Evolutionary conservation across 1,140 invertebrate species (phyloP).

Genomic region (Rhyacophila brunnea): DNA sequence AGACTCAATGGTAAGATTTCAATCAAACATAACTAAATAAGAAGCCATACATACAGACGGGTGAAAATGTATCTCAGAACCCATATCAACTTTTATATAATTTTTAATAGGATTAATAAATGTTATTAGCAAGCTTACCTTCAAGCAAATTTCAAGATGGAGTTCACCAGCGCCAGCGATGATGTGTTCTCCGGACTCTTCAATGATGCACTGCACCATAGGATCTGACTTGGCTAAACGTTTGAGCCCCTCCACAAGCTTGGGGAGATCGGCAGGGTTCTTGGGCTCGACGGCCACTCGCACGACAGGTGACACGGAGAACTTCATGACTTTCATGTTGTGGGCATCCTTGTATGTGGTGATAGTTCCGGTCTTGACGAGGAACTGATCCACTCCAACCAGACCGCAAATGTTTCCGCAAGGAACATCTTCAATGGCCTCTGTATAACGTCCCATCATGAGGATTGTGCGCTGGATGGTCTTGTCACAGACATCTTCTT

Average conservation of each 20-base stretch:
- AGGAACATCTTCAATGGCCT: slow-evolving; percentile 99
- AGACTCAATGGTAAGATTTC: no score
- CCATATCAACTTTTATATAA: no score
- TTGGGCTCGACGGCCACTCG: slow-evolving; percentile 99
- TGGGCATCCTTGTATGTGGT: slow-evolving; percentile 98
- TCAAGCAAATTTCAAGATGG: slow-evolving; percentile 99
- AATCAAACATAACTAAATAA: no score
- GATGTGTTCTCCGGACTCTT: slow-evolving; percentile 99
- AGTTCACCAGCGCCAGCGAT: slow-evolving; percentile 99
- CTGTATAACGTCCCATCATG: slow-evolving; percentile 99
- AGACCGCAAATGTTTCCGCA: slow-evolving; percentile 99
- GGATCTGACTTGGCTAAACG: slow-evolving; percentile 99
- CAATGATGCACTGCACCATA: slow-evolving; percentile 99
- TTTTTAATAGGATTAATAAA: no score
- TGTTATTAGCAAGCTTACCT: no score
- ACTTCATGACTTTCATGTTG: slow-evolving; percentile 99
- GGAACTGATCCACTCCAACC: slow-evolving; percentile 99
- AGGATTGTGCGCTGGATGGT: slow-evolving; percentile 98
- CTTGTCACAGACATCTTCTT: slow-evolving; percentile 99
- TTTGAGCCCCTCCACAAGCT: slow-evolving; percentile 97
- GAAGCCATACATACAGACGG: no score
- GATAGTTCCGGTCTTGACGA: slow-evolving; percentile 99
- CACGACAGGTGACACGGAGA: slow-evolving; percentile 98
- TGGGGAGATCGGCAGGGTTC: slow-evolving; percentile 98
- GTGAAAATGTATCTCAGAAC: no score